Evolutionary conservation across 2,797 vertebrate genomes (phyloP).

Genomic region (Mastacembelus armatus): DNA sequence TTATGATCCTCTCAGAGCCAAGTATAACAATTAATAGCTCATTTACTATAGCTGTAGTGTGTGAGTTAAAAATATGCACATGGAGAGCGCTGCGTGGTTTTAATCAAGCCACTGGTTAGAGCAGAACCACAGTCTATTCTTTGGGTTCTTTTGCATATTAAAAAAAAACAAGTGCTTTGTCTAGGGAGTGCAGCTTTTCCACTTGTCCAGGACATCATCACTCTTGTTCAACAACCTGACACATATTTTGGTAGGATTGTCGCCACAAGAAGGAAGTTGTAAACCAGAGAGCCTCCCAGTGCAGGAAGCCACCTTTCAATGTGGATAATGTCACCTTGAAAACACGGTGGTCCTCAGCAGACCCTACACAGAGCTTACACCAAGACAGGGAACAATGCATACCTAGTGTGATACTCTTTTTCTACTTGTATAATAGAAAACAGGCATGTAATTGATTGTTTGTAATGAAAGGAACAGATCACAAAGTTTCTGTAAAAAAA

Average conservation of each 20-base stretch:
- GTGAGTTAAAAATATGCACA: conserved; percentile 24
- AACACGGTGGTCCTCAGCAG: conserved; percentile 69
- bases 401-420: background rate
- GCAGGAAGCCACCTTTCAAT: conserved; percentile 83
- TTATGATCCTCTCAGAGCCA: conserved; percentile 49
- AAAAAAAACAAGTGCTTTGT: conserved; percentile 29
- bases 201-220: conserved; percentile 72
- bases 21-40: conserved; percentile 46
- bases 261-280: conserved; percentile 88
- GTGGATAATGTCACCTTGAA: conserved; percentile 82
- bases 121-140: conserved; percentile 25
- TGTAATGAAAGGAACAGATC: conserved; percentile 17
- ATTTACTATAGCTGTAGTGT: conserved; percentile 16
- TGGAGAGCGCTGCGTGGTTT: conserved; percentile 31
- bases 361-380: conserved; percentile 47
- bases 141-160: conserved; percentile 42
- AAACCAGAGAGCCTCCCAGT: conserved; percentile 81
- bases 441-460: background rate
- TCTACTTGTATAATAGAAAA: background rate
- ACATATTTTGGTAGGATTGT: conserved; percentile 82
- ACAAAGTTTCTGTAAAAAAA: background rate
- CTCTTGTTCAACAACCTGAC: conserved; percentile 81
- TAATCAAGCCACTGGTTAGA: conserved; percentile 28
- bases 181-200: conserved; percentile 53
- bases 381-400: conserved; percentile 29